Conservation (phyloP, 2,113 vertebrate genomes). For the Paracyprichromis sp. region DNA sequence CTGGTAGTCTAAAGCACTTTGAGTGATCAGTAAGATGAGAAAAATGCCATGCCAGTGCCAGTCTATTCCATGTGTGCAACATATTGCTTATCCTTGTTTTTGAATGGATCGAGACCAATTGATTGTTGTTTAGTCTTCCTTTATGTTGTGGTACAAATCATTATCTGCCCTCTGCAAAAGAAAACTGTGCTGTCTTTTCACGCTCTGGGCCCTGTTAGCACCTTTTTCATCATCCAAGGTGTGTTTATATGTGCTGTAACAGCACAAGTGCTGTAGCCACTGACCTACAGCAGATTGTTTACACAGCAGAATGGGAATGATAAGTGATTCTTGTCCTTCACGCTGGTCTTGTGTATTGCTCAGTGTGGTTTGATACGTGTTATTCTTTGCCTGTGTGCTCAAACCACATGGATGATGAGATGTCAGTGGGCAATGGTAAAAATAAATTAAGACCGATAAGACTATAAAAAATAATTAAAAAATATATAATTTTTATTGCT, state of each 20-base stretch:
- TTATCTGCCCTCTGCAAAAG: background rate
- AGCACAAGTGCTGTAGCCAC: conserved; percentile 34
- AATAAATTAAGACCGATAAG: conserved; percentile 32
- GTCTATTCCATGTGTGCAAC: background rate
- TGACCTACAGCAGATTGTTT: conserved; percentile 59
- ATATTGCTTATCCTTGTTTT: background rate
- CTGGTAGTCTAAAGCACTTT: background rate
- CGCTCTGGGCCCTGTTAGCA: conserved; percentile 38
- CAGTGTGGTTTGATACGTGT: conserved; percentile 10
- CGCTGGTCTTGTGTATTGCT: background rate
- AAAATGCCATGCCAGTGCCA: background rate
- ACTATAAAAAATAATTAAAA: conserved; percentile 4
- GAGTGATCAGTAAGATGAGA: background rate
- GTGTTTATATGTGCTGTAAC: conserved; percentile 53
- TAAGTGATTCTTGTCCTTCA: conserved; percentile 40
- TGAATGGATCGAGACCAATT: background rate
- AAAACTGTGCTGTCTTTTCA: background rate
- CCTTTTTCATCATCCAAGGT: conserved; percentile 59
- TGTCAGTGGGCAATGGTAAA: background rate
- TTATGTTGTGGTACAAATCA: background rate
- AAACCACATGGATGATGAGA: background rate
- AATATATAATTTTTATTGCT: background rate
- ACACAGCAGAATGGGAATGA: conserved; percentile 23
- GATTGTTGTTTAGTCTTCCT: background rate
- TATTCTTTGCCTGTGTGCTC: conserved; percentile 2